Evolutionary conservation across 2,113 vertebrate species (phyloP).

Genomic region (Xyliphius kryptos): DNA sequence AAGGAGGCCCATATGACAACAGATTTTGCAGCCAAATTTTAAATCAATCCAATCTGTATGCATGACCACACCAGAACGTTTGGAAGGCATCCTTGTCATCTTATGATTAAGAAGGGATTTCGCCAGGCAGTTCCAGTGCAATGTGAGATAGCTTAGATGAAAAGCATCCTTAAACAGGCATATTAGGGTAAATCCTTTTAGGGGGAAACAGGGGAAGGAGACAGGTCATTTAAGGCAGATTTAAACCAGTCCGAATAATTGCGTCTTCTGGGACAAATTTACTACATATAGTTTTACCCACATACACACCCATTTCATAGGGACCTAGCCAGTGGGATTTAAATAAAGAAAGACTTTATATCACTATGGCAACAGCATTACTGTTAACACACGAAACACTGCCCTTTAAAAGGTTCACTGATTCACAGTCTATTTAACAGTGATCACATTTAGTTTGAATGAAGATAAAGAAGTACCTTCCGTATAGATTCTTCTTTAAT

Average conservation of each 20-base stretch:
- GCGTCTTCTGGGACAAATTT: slow-evolving; percentile 13
- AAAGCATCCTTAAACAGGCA: slow-evolving; percentile 9
- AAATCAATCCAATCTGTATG: slow-evolving; percentile 33
- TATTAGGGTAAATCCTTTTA: slow-evolving; percentile 14
- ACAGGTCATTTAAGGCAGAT: slow-evolving; percentile 8
- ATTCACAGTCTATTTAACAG: neutral
- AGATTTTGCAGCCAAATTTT: slow-evolving; percentile 15
- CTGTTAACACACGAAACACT: neutral
- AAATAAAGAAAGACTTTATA: slow-evolving; percentile 26
- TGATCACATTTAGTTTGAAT: neutral
- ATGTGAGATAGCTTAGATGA: slow-evolving; percentile 12
- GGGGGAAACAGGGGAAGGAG: slow-evolving; percentile 1
- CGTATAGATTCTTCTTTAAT: too few species aligned
- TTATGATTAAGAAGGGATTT: slow-evolving; percentile 21
- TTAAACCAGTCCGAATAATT: slow-evolving; percentile 13
- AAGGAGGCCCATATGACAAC: slow-evolving; percentile 26
- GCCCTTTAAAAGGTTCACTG: slow-evolving; percentile 11
- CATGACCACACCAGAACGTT: slow-evolving; percentile 23
- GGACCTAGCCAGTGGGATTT: slow-evolving; percentile 4
- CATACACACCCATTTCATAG: neutral
- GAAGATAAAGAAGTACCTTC: neutral
- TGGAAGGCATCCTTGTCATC: slow-evolving; percentile 21
- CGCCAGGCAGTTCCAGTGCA: neutral
- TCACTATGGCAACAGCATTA: slow-evolving; percentile 35
- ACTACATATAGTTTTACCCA: slow-evolving; percentile 14